Percentiles rank a stretch among this genome's conserved stretches.
These are phyloP conservation scores for Diarsia mendica DNA, from an alignment of 2,888 invertebrate genomes.

Conservation along the genomic window DNA sequence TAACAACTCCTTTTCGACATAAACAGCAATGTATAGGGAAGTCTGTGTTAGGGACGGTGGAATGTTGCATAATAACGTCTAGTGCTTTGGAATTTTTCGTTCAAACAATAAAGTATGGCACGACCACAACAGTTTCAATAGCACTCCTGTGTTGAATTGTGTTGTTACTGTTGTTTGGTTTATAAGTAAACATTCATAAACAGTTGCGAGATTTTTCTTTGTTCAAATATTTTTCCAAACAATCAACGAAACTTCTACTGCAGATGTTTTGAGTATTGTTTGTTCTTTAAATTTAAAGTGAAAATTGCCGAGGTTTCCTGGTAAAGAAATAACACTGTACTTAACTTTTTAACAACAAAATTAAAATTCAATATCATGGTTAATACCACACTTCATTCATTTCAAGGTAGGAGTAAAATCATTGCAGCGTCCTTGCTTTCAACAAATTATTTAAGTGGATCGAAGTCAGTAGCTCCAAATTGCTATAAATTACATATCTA, in stretches of 20 bases:
- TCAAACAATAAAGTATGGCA: slow-evolving; percentile 75
- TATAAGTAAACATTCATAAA: slow-evolving; percentile 49
- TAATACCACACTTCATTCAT: slow-evolving; percentile 16
- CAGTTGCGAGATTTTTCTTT: slow-evolving; percentile 39
- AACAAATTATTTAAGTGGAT: slow-evolving; percentile 45
- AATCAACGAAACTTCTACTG: not conserved
- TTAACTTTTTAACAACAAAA: not conserved
- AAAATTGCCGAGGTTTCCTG: not conserved
- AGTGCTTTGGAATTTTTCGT: slow-evolving; percentile 76
- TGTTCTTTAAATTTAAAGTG: not conserved
- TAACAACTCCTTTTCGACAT: slow-evolving; percentile 71
- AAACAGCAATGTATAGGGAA: slow-evolving; percentile 73
- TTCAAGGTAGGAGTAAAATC: slow-evolving; percentile 43
- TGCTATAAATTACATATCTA: slow-evolving; percentile 39
- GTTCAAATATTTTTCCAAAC: slow-evolving; percentile 25
- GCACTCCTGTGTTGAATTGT: slow-evolving; percentile 64
- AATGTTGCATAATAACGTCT: slow-evolving; percentile 72
- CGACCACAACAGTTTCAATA: slow-evolving; percentile 62
- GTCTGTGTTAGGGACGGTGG: slow-evolving; percentile 66
- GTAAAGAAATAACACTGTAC: not conserved
- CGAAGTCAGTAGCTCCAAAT: slow-evolving; percentile 45
- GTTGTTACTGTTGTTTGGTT: slow-evolving; percentile 53
- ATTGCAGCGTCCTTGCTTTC: slow-evolving; percentile 63
- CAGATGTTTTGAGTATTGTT: not conserved
- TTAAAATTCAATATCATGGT: slow-evolving; percentile 5